phyloP scores from a whole-genome alignment of 2,797 vertebrate species.

The Notolabrus celidotus region DNA sequence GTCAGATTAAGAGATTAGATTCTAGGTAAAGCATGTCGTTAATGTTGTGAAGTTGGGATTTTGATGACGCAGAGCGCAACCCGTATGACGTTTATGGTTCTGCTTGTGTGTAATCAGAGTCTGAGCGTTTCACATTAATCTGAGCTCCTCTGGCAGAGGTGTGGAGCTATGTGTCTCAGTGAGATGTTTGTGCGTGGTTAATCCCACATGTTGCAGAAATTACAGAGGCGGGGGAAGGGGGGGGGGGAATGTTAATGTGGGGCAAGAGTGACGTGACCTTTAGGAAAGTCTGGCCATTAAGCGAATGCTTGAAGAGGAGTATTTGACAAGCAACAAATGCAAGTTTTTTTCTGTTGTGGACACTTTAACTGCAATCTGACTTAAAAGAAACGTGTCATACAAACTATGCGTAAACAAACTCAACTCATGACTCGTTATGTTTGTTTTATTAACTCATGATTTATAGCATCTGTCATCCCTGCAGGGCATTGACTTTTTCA shows the following conservation, averaged over 20 bases:
- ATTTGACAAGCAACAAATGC: neutral
- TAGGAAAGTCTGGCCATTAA: neutral
- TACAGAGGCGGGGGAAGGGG: neutral
- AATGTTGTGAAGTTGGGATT: constrained; percentile 43
- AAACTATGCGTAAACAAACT: too few species aligned
- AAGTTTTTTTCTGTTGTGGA: neutral
- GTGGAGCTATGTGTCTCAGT: constrained; percentile 46
- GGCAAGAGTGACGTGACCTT: constrained; percentile 14
- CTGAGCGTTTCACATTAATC: constrained; percentile 61
- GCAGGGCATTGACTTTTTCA: constrained; percentile 28
- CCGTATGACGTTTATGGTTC: constrained; percentile 24
- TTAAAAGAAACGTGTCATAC: neutral
- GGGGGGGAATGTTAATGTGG: constrained; percentile 30
- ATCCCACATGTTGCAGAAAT: constrained; percentile 55
- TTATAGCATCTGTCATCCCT: constrained; percentile 43
- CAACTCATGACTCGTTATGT: neutral
- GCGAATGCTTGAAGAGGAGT: neutral
- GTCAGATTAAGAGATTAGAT: constrained; percentile 57
- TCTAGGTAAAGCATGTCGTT: constrained; percentile 28
- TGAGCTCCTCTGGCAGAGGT: constrained; percentile 59
- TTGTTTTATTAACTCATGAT: constrained; percentile 12
- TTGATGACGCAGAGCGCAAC: constrained; percentile 46
- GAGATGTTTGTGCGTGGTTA: constrained; percentile 43
- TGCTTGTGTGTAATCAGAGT: constrained; percentile 47
- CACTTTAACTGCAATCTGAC: neutral